A percentile compares a stretch with the other conserved stretches of the same genome.
Conservation (phyloP, 2,797 vertebrate genomes). For the Hapalemur alaotrensis region DNA sequence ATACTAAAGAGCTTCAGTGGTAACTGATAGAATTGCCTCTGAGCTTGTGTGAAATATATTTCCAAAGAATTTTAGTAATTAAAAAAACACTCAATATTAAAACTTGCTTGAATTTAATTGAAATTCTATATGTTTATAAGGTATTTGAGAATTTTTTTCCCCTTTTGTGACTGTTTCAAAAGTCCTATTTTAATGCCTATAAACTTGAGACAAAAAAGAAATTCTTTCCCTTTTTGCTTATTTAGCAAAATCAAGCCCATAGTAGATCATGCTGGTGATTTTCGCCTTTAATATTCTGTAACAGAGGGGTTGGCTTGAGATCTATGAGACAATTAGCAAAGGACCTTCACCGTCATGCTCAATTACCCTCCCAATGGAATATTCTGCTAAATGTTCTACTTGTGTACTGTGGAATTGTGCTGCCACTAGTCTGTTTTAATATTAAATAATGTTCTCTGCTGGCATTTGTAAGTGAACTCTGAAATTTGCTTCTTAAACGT, state of each 20-base stretch:
- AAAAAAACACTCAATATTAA: background rate
- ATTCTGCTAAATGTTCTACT: background rate
- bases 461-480: background rate
- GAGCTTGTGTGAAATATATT: background rate
- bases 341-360: slow-evolving; percentile 6
- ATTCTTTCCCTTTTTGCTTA: background rate
- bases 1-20: background rate
- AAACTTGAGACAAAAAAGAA: background rate
- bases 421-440: slow-evolving; percentile 37
- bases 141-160: background rate
- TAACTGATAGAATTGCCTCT: background rate
- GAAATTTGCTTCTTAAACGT: slow-evolving; percentile 15
- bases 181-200: background rate
- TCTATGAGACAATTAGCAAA: background rate
- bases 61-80: background rate
- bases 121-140: background rate
- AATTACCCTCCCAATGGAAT: background rate
- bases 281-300: background rate
- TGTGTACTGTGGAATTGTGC: background rate
- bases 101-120: background rate
- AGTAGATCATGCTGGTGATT: background rate
- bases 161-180: background rate
- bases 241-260: background rate
- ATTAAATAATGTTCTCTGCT: slow-evolving; percentile 19
- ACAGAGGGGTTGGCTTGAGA: background rate